phyloP scores from a whole-genome alignment of 2,113 vertebrate genomes.

The Trogon melanurus region DNA sequence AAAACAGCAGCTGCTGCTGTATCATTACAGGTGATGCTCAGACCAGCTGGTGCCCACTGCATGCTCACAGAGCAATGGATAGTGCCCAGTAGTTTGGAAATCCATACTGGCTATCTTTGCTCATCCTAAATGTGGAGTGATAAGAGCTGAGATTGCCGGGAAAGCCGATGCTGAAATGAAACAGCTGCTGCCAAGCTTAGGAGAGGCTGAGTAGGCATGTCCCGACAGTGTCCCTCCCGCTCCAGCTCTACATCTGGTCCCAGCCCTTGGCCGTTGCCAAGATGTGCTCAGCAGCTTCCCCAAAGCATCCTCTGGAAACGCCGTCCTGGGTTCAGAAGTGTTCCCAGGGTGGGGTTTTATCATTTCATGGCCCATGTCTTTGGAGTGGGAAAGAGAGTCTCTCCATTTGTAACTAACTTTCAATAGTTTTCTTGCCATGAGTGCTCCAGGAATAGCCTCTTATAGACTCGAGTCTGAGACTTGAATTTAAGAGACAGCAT shows the following conservation, averaged over 20 bases:
- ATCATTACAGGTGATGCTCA: not conserved
- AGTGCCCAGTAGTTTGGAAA: not conserved
- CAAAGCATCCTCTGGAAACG: not conserved
- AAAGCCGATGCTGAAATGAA: not conserved
- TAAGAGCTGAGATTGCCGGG: not conserved
- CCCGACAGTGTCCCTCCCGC: not conserved
- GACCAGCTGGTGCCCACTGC: not conserved
- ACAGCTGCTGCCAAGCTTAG: not conserved
- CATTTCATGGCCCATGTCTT: not conserved
- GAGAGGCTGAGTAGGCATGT: not conserved
- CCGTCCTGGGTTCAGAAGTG: rapidly evolving
- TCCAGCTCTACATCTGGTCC: rapidly evolving
- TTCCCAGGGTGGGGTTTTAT: not conserved
- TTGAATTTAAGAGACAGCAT: not conserved
- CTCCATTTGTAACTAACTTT: not conserved
- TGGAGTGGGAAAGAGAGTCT: not conserved
- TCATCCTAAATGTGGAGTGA: not conserved
- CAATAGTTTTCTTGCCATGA: not conserved
- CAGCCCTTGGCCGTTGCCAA: not conserved
- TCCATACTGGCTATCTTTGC: not conserved
- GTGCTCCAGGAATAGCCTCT: not conserved
- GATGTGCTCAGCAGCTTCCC: not conserved
- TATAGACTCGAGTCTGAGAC: not conserved
- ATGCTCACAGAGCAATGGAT: not conserved
- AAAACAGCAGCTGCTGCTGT: not conserved